Base-by-base conservation (phyloP, 2,797 vertebrate species). In the Gymnoscopelus microlampas region DNA sequence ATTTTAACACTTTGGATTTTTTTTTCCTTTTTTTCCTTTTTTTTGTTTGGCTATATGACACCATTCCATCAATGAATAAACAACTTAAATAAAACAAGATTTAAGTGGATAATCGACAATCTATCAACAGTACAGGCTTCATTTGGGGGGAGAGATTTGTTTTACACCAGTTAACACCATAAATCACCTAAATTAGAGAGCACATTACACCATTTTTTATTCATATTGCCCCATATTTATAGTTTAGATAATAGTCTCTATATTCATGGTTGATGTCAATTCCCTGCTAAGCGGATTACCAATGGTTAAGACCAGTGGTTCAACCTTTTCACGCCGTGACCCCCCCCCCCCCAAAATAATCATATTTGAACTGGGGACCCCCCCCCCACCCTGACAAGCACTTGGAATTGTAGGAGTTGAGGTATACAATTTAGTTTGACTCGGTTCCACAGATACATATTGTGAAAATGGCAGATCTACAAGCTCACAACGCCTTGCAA, bases 141-240 rank as follows among this genome's bases (percentile, higher is more conserved):
- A 72, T 62, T 77, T 74, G 60, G 74, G 72, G 62, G 57, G 65
- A 63, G 62, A 78, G 75, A 74, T 76, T 67, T 51, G 14, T 19
- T 23, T 54, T 3, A 87, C 77, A 86, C 62, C 84, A 83, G 75
- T 81, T 29, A 85, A 87, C 81, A 89, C 84, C 68, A 68, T 62
- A 85, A 78, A 78, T 83, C 65, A 86, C 76, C 79, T 86, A 89
- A 84, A 85, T 81, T 75, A 88, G 76, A 86, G 66, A 77, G 73
- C 82, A 83, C 84, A 85, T 76, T 81, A 77, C 67, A 44, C 39
- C 2, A 44, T 79, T 72, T 61, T 73, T 73, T 47, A 75, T 64
- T 65, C 71, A 85, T 83, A 81, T 81, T 87, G 85, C 24, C 11
- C 58, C 54, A 23, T 68, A 80, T 82, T 86, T 77, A 78, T 85